Evolutionary conservation across 30 jellyfish, hydroid and myxozoan species (phyloP).

Genomic region (Hydra vulgaris): DNA sequence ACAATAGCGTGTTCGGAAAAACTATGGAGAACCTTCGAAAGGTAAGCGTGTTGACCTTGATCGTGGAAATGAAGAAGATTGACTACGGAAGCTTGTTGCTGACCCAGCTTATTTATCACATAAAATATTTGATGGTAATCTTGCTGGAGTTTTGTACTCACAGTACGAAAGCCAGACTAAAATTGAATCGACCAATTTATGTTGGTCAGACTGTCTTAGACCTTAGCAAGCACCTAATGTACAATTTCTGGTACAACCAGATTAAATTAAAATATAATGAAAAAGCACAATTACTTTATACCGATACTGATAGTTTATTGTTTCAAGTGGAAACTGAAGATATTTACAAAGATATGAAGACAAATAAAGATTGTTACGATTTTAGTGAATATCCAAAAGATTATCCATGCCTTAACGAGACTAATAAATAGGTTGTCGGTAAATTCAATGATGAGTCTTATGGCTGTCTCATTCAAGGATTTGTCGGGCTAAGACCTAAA

Average conservation of each 20-base stretch:
- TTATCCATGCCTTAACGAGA: background rate
- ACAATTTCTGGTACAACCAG: background rate
- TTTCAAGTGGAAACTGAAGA: background rate
- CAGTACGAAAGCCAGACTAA: background rate
- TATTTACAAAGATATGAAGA: background rate
- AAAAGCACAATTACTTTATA: background rate
- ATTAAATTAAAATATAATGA: no score
- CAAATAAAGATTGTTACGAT: background rate
- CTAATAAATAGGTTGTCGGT: background rate
- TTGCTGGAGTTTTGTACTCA: conserved; percentile 22
- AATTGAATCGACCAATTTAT: background rate
- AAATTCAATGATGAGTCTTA: background rate
- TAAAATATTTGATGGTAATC: background rate
- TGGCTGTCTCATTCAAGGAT: background rate
- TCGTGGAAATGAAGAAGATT: background rate
- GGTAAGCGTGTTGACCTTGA: background rate
- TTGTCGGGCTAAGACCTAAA: background rate
- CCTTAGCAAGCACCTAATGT: background rate
- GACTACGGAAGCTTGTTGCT: background rate
- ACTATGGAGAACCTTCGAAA: conserved; percentile 55
- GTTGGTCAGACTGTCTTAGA: background rate
- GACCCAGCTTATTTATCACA: background rate
- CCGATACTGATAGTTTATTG: background rate
- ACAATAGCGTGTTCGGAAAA: conserved; percentile 46
- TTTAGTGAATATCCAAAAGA: background rate